phyloP scores from a whole-genome alignment of 2,113 vertebrate genomes.

The Actenoides lindsayi region DNA sequence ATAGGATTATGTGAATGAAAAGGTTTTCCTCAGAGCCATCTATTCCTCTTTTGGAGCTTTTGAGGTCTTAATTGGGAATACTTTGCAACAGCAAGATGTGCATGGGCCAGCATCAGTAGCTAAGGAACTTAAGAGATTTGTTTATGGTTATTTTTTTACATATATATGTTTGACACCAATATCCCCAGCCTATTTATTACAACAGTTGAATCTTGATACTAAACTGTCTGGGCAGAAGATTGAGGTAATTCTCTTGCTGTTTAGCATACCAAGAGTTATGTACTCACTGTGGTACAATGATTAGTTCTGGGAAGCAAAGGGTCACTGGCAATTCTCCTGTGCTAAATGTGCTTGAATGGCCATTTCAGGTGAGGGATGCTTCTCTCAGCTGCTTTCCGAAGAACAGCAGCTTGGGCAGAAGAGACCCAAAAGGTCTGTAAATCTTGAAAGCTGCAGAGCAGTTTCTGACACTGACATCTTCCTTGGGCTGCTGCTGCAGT shows the following conservation, averaged over 20 bases:
- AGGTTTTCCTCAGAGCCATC: background rate
- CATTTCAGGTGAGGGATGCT: background rate
- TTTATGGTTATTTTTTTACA: background rate
- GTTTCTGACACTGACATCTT: background rate
- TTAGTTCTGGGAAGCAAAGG: background rate
- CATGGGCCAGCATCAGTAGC: background rate
- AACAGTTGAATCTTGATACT: background rate
- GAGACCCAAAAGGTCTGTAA: background rate
- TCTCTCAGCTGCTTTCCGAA: background rate
- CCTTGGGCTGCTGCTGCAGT: background rate
- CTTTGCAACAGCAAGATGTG: background rate
- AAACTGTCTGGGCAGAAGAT: background rate
- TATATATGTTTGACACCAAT: background rate
- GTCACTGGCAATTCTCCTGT: background rate
- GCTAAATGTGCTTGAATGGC: background rate
- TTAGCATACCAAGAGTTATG: rapidly evolving
- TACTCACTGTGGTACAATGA: rapidly evolving
- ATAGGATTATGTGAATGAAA: background rate
- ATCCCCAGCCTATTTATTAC: background rate
- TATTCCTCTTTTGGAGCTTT: background rate
- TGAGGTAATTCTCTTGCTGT: background rate
- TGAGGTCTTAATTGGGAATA: background rate
- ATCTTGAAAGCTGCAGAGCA: background rate
- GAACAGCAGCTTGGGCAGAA: background rate
- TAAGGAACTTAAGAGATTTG: background rate